These are phyloP conservation scores for Platycercus adscitus DNA, from an alignment of 2,113 vertebrate species.

Conservation along the genomic window DNA sequence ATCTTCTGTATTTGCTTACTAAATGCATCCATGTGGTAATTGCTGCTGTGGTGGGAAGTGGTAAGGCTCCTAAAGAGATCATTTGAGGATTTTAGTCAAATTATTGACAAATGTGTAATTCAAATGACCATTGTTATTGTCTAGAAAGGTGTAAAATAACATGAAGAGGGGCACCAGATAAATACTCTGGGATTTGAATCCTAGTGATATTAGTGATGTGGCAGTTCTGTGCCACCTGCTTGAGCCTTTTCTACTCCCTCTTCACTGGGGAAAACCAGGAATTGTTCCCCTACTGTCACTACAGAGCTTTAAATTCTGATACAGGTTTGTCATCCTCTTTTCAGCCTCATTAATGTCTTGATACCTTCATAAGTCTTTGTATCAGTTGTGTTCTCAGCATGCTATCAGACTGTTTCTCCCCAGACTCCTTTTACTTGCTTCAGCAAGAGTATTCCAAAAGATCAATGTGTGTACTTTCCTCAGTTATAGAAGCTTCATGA, in stretches of 20 bases:
- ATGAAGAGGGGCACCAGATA: background rate
- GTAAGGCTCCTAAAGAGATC: background rate
- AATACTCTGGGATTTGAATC: background rate
- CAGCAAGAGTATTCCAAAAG: background rate
- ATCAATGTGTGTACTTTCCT: background rate
- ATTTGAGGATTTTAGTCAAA: background rate
- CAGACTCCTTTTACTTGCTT: background rate
- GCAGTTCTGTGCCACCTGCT: background rate
- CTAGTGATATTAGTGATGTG: background rate
- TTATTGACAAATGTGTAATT: background rate
- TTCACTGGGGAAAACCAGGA: background rate
- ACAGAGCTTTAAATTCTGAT: background rate
- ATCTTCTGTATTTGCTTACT: background rate
- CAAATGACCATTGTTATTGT: background rate
- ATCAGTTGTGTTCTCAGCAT: background rate
- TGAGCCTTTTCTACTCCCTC: background rate
- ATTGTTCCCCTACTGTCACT: background rate
- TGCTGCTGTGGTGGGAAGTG: background rate
- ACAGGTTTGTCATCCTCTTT: background rate
- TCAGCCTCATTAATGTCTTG: background rate
- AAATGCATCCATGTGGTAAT: background rate
- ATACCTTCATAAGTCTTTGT: background rate
- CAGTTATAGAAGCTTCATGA: background rate
- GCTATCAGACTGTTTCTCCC: background rate
- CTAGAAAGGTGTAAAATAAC: background rate